Evolutionary conservation across 2,888 invertebrate species (phyloP), one percentile per base, ranked within the genome.

Genomic region (Pteria penguin): DNA sequence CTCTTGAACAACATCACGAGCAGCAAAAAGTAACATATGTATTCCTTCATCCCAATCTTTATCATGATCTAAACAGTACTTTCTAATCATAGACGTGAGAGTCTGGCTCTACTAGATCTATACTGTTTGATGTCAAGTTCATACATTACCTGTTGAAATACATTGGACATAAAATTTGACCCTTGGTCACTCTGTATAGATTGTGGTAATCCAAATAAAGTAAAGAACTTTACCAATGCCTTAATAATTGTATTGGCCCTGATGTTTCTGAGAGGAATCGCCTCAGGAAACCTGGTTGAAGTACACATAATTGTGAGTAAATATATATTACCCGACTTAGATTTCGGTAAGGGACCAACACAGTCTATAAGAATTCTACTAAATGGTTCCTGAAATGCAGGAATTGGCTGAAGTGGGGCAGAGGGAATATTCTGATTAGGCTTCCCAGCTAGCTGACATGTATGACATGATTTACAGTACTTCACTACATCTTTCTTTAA

Each of bases 251-350:
- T 65, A 31, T 57, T 71, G 18, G 80, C 33, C 54, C 73, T 81
- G 22, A 78, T 82, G 67, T 80, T 78, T 66, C 80, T 80, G n/a
- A 83, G 66, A 24, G 84, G 85, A 61, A 85, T 75, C 31, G 84
- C 82, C 69, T 82, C 81, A 29, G 77, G 80, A 62, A 82, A 86
- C 33, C 14, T 52, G 14, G 68, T 76, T 5, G 71, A 76, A 4
- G 68, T 61, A 72, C 80, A 75, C 80, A 80, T 77, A 22, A 71
- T 76, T 27, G 73, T 76, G 27, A 73, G 55, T 5, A 73, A 24
- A 58, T 80, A 77, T 26, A 72, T 22, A 62, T 60, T 60, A 24
- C 73, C 73, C 52, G 71, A 72, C 63, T 67, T 76, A 27, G 79
- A 77, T 71, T 72, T 77, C 18, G 73, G 75, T 11, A 81, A 52